These are phyloP conservation scores for Deilephila elpenor DNA, from an alignment of 2,888 invertebrate species.

Conservation along the genomic window DNA sequence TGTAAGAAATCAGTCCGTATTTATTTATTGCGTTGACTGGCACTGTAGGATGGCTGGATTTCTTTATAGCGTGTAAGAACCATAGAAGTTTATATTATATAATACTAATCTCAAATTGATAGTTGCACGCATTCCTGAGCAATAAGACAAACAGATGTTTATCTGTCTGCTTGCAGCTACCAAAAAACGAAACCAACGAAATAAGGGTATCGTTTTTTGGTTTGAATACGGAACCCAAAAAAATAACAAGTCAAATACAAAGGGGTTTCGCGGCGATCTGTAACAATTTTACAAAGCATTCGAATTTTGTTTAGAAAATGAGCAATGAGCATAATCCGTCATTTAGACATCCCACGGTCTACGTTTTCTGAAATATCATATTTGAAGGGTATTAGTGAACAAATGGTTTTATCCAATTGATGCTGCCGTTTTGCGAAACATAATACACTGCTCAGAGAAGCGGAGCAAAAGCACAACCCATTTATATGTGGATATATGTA, in stretches of 20 bases:
- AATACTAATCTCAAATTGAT: too few species aligned
- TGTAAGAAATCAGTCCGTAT: not conserved
- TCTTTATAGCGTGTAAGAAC: too few species aligned
- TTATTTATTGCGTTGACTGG: not conserved
- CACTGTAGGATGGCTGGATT: not conserved
- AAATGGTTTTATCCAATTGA: not conserved
- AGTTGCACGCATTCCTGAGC: too few species aligned
- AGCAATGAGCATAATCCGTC: slow-evolving; percentile 23
- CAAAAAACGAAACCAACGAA: too few species aligned
- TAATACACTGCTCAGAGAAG: not conserved
- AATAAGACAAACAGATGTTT: too few species aligned
- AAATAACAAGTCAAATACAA: not conserved
- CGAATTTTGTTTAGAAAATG: slow-evolving; percentile 14
- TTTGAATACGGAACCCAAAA: too few species aligned
- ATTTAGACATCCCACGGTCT: not conserved
- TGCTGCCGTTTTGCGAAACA: not conserved
- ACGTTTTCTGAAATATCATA: slow-evolving; percentile 4
- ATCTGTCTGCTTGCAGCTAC: too few species aligned
- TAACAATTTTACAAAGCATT: not conserved
- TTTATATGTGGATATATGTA: too few species aligned
- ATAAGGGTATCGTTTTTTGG: too few species aligned
- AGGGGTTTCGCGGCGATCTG: not conserved
- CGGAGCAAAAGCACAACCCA: too few species aligned
- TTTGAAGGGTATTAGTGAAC: not conserved
- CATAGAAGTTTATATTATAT: too few species aligned